phyloP scores from a whole-genome alignment of 2,797 vertebrate genomes.

The Macropodus opercularis region DNA sequence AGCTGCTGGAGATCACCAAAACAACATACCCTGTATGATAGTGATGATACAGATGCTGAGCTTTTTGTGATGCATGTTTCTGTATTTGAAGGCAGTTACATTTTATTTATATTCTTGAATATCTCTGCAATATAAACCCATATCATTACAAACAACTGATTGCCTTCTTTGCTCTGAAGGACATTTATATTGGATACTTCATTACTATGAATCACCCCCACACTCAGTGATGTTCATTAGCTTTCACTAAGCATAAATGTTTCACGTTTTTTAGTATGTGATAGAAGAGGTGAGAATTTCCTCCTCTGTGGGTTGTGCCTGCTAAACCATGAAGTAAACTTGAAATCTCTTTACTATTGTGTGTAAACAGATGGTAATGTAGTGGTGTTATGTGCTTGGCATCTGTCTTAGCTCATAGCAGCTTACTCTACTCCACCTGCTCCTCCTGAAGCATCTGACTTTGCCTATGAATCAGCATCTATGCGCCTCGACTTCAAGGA shows the following conservation, averaged over 20 bases:
- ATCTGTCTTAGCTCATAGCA: slow-evolving; percentile 76
- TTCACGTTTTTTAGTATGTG: not conserved
- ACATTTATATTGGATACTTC: slow-evolving; percentile 18
- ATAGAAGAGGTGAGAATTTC: not conserved
- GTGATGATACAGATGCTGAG: not conserved
- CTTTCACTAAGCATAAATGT: too few relatives aligned
- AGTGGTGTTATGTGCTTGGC: not conserved
- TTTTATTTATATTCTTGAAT: slow-evolving; percentile 5
- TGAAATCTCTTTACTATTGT: too few relatives aligned
- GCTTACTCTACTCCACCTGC: slow-evolving; percentile 80
- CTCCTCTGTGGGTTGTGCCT: too few relatives aligned
- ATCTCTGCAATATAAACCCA: not conserved
- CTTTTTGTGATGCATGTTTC: too few relatives aligned
- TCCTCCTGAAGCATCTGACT: slow-evolving; percentile 77
- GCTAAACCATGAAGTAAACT: too few relatives aligned
- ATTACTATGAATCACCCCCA: not conserved
- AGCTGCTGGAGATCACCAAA: slow-evolving; percentile 88
- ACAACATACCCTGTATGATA: slow-evolving; percentile 81
- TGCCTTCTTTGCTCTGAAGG: slow-evolving; percentile 1
- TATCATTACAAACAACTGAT: slow-evolving; percentile 5
- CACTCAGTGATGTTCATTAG: not conserved
- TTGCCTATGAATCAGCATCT: slow-evolving; percentile 77
- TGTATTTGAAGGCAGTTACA: not conserved
- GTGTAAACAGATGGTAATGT: not conserved
- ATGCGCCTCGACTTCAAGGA: slow-evolving; percentile 88